Percentiles rank a stretch among this genome's conserved stretches.
phyloP scores from a whole-genome alignment of 2,888 invertebrate species.

The Apamea monoglypha region DNA sequence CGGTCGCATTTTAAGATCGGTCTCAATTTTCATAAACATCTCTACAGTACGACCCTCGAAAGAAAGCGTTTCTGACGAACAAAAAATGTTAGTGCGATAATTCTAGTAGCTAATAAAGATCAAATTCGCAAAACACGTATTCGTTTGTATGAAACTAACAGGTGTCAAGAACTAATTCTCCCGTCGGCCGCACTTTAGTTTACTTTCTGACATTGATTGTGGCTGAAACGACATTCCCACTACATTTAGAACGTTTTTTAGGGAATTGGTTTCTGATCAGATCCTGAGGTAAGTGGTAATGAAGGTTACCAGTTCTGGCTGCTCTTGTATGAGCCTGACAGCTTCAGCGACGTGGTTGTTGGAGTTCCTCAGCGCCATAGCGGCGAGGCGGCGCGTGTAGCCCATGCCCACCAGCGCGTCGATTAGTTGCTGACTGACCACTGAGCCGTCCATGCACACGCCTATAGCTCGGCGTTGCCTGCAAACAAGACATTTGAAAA shows the following conservation, averaged over 20 bases:
- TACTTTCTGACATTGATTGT: neutral
- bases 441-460: conserved; percentile 90
- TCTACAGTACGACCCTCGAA: neutral
- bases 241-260: neutral
- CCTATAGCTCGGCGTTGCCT: conserved; percentile 90
- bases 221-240: neutral
- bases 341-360: conserved; percentile 93
- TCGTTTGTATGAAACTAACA: neutral
- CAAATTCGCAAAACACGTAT: neutral
- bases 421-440: conserved; percentile 87
- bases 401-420: conserved; percentile 92
- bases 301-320: conserved; percentile 87
- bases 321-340: conserved; percentile 91
- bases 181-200: neutral
- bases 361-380: conserved; percentile 91
- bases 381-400: conserved; percentile 90
- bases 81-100: no score
- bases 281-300: neutral
- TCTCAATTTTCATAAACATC: neutral
- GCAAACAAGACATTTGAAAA: conserved; percentile 10
- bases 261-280: neutral
- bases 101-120: neutral
- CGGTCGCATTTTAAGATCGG: neutral
- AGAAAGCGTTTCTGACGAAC: neutral
- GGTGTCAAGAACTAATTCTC: neutral